Evolutionary conservation across 2,113 vertebrate genomes (phyloP).

Genomic region (Guaruba guarouba): DNA sequence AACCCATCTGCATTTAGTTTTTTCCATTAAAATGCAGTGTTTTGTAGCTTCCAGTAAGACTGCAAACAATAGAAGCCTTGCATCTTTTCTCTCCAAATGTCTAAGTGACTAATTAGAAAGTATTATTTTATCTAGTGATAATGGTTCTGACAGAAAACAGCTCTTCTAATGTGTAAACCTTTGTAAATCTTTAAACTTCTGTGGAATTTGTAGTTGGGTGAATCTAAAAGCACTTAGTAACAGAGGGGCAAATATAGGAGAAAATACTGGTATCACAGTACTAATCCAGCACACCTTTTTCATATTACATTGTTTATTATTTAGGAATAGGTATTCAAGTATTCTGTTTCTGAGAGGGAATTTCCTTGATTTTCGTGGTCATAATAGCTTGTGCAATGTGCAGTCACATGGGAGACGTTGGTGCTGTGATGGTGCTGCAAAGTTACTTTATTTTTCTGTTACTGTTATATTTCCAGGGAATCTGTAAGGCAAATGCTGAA

Average conservation of each 20-base stretch:
- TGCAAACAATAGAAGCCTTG: background rate
- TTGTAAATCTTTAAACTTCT: background rate
- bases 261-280: background rate
- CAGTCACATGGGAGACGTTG: background rate
- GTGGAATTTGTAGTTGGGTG: background rate
- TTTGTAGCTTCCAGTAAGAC: background rate
- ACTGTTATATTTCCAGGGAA: background rate
- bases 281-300: background rate
- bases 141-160: background rate
- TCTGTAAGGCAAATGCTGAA: background rate
- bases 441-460: background rate
- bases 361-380: background rate
- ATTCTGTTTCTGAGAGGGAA: background rate
- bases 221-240: background rate
- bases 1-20: background rate
- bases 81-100: background rate
- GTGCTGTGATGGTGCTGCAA: background rate
- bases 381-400: rapidly evolving
- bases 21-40: background rate
- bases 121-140: background rate
- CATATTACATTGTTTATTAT: background rate
- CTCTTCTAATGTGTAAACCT: background rate
- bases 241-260: background rate
- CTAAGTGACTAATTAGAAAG: background rate
- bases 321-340: background rate